Evolutionary conservation across 2,888 invertebrate genomes (phyloP).

Genomic region (Plusia festucae): DNA sequence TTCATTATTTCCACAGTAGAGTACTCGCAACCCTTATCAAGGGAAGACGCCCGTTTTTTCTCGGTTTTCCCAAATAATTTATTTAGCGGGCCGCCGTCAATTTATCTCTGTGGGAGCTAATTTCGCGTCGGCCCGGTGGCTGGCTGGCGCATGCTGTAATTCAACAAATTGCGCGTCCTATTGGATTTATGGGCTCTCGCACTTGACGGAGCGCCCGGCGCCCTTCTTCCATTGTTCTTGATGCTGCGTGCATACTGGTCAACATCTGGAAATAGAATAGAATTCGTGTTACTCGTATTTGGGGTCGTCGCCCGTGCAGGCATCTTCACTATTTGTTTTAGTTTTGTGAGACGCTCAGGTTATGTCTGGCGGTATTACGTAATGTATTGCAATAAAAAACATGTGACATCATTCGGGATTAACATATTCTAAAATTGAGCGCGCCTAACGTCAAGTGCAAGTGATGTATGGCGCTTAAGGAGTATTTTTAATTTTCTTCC

Average conservation of each 20-base stretch:
- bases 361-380: slow-evolving; percentile 50
- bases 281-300: slow-evolving; percentile 57
- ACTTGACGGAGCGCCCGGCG: slow-evolving; percentile 85
- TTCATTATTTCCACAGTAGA: slow-evolving; percentile 83
- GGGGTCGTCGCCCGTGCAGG: slow-evolving; percentile 54
- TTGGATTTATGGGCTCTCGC: slow-evolving; percentile 85
- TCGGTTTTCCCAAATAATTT: slow-evolving; percentile 90
- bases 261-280: slow-evolving; percentile 66
- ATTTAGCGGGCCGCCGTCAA: slow-evolving; percentile 88
- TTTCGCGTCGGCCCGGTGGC: slow-evolving; percentile 88
- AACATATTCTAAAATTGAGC: slow-evolving; percentile 25
- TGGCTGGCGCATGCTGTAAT: slow-evolving; percentile 89
- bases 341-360: slow-evolving; percentile 46
- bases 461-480: slow-evolving; percentile 16
- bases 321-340: slow-evolving; percentile 44
- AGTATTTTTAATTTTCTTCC: slow-evolving; percentile 12
- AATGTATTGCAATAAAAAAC: slow-evolving; percentile 45
- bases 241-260: slow-evolving; percentile 75
- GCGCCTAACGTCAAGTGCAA: slow-evolving; percentile 20
- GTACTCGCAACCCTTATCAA: slow-evolving; percentile 88
- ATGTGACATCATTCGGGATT: slow-evolving; percentile 35
- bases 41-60: slow-evolving; percentile 88
- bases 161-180: slow-evolving; percentile 89
- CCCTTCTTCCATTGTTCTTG: slow-evolving; percentile 86
- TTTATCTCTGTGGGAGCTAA: slow-evolving; percentile 89